Evolutionary conservation across 35 echinoderm and acorn worm species (phyloP).

Genomic region (Apostichopus californicus): DNA sequence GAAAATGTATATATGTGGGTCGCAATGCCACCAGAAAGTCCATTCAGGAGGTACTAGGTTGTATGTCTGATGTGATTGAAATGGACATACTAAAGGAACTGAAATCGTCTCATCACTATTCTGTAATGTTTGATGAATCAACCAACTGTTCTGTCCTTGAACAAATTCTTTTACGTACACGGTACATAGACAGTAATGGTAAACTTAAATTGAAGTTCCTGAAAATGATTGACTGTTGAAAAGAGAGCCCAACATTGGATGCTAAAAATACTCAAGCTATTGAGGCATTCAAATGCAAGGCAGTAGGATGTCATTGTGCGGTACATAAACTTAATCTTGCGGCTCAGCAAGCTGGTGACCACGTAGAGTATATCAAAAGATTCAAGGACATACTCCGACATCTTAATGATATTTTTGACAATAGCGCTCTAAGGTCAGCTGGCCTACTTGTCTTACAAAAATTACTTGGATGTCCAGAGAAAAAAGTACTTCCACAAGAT

Average conservation of each 20-base stretch:
- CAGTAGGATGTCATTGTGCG: no score
- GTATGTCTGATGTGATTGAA: slow-evolving; percentile 52
- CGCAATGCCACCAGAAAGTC: slow-evolving; percentile 48
- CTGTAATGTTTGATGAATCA: slow-evolving; percentile 59
- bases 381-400: neutral
- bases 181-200: slow-evolving; percentile 27
- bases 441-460: slow-evolving; percentile 36
- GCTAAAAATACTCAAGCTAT: neutral
- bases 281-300: neutral
- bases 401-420: neutral
- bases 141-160: slow-evolving; percentile 46
- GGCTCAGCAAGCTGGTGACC: slow-evolving; percentile 24
- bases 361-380: neutral
- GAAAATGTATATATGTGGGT: neutral
- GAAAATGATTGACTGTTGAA: slow-evolving; percentile 41
- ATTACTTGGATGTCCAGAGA: slow-evolving; percentile 22
- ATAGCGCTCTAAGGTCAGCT: slow-evolving; percentile 14
- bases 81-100: slow-evolving; percentile 30
- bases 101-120: slow-evolving; percentile 28
- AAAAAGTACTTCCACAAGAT: slow-evolving; percentile 40
- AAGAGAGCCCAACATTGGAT: neutral
- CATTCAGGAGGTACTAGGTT: neutral
- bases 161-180: slow-evolving; percentile 45
- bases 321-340: neutral
- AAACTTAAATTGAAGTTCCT: slow-evolving; percentile 48